Evolutionary conservation across 2,888 invertebrate genomes (phyloP).

Genomic region (Tridacna crocea): DNA sequence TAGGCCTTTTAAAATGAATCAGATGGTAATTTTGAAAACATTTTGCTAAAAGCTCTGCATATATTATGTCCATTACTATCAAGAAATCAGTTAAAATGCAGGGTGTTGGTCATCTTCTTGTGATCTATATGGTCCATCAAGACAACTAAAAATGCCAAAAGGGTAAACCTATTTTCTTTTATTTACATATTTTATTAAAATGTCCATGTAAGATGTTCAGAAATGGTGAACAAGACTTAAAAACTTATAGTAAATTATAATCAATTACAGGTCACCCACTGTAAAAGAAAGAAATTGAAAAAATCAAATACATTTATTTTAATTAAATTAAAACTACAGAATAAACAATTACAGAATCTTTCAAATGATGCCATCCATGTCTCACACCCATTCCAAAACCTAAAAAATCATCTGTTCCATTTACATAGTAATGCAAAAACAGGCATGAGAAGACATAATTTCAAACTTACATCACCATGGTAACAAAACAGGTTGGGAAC

Average conservation of each 20-base stretch:
- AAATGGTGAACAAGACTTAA: not conserved
- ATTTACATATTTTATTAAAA: no score
- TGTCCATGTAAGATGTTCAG: not conserved
- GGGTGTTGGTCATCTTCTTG: no score
- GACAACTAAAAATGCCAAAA: no score
- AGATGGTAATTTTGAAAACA: no score
- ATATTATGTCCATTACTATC: no score
- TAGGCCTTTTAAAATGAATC: no score
- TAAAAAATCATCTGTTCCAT: slow-evolving; percentile 1
- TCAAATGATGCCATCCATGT: slow-evolving; percentile 23
- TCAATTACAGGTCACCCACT: slow-evolving; percentile 18
- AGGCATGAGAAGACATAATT: slow-evolving; percentile 20
- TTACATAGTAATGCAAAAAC: slow-evolving; percentile 20
- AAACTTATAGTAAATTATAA: slow-evolving; percentile 13
- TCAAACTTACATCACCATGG: slow-evolving; percentile 17
- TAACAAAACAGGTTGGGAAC: slow-evolving; percentile 24
- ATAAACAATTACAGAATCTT: not conserved
- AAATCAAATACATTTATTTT: slow-evolving; percentile 8
- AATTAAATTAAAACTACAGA: not conserved
- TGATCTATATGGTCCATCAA: no score
- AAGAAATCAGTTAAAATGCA: no score
- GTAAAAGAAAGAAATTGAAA: slow-evolving; percentile 17
- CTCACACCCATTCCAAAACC: slow-evolving; percentile 23
- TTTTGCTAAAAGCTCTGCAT: no score
- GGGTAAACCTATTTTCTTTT: no score